A percentile compares a stretch with the other conserved stretches of the same genome.
Evolutionary conservation across 2,888 invertebrate genomes (phyloP).

Genomic region (Rhaphigaster nebulosa): DNA sequence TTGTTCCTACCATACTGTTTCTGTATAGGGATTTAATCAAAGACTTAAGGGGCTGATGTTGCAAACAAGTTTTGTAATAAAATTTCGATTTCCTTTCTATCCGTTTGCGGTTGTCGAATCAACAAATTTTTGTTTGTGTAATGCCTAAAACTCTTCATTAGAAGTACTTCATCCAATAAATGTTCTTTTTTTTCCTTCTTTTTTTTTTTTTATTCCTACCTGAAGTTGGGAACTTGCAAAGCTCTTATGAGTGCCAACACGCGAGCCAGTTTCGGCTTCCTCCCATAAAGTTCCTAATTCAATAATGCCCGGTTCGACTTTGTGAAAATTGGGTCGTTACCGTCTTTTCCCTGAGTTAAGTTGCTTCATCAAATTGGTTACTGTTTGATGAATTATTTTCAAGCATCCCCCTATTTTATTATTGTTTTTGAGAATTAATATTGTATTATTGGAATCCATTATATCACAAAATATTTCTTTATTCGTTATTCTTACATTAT

Average conservation of each 20-base stretch:
- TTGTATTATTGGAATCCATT: too few species aligned
- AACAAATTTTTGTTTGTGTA: background rate
- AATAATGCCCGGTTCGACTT: background rate
- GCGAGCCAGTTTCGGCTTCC: background rate
- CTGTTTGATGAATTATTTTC: background rate
- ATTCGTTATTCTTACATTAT: too few species aligned
- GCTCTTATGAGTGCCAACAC: background rate
- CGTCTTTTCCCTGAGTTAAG: background rate
- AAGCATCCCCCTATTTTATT: background rate
- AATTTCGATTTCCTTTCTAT: background rate
- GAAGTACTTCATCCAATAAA: background rate
- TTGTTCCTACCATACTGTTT: too few species aligned
- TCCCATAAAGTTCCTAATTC: background rate
- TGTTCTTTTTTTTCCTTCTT: background rate
- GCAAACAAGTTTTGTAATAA: background rate
- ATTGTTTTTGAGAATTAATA: too few species aligned
- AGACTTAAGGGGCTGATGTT: too few species aligned
- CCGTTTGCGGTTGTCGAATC: background rate
- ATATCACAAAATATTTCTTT: too few species aligned
- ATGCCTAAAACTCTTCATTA: background rate
- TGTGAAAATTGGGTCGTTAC: constrained; percentile 23
- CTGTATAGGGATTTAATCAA: too few species aligned
- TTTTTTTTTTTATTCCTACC: background rate
- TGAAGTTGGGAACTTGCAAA: background rate
- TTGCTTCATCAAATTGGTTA: background rate